phyloP scores from a whole-genome alignment of 2,888 invertebrate species.

The Eudasyphora cyanicolor region DNA sequence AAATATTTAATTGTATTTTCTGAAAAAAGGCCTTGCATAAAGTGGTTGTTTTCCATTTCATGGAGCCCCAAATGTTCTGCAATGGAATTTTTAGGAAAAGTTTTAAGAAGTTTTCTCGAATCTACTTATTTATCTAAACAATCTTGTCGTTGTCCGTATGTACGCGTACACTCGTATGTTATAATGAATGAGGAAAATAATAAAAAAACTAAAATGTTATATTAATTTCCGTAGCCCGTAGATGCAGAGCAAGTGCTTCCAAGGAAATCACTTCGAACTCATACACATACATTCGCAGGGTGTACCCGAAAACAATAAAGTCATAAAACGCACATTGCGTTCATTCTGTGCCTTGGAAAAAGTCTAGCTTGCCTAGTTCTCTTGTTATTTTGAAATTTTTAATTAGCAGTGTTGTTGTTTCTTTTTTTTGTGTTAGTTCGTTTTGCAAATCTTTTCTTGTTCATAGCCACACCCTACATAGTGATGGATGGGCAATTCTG shows the following conservation, averaged over 20 bases:
- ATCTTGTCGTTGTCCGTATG: not conserved
- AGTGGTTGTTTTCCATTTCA: not conserved
- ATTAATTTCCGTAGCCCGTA: constrained; percentile 19
- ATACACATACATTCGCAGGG: not conserved
- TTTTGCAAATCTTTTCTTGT: constrained; percentile 15
- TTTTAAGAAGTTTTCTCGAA: not conserved
- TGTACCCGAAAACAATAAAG: constrained; percentile 31
- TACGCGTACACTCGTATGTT: not conserved
- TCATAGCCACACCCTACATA: not conserved
- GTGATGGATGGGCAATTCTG: not conserved
- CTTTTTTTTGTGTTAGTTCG: constrained; percentile 48
- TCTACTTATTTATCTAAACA: not conserved
- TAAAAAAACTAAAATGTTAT: constrained; percentile 18
- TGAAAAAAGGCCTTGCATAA: too few species aligned
- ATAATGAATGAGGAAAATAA: not conserved
- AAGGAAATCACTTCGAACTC: constrained; percentile 35
- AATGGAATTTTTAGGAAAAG: not conserved
- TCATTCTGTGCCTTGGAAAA: constrained; percentile 40
- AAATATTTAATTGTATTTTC: too few species aligned
- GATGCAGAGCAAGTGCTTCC: not conserved
- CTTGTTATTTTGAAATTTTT: constrained; percentile 45
- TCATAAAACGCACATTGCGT: constrained; percentile 64
- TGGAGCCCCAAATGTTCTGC: not conserved
- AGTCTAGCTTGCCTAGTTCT: constrained; percentile 10
- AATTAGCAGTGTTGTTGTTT: constrained; percentile 60